Percentiles rank a stretch among this genome's conserved stretches.
Conservation (phyloP, 2,888 invertebrate species). For the Agrotis segetum region DNA sequence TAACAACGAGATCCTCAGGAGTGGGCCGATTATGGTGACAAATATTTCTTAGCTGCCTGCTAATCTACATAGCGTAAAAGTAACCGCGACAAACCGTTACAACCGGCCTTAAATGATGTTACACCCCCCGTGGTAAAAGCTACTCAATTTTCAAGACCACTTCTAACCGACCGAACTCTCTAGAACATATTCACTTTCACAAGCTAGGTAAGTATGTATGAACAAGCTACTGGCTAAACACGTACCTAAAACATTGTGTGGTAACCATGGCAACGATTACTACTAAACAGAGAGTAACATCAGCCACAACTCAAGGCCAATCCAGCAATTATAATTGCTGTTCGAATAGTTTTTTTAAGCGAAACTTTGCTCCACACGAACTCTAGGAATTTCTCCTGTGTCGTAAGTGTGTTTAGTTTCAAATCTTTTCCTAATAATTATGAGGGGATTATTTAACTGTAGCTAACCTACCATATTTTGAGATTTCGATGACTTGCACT, state of each 20-base stretch:
- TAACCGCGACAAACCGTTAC: too few relatives aligned
- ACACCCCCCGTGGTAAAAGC: constrained; percentile 19
- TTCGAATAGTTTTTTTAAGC: neutral
- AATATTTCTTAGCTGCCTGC: too few relatives aligned
- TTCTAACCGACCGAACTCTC: constrained; percentile 26
- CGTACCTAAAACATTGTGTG: constrained; percentile 31
- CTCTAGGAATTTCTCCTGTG: too few relatives aligned
- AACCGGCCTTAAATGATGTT: neutral
- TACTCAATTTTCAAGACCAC: neutral
- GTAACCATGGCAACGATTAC: constrained; percentile 43
- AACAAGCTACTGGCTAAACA: constrained; percentile 2
- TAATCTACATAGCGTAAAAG: too few relatives aligned
- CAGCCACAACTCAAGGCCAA: constrained; percentile 44
- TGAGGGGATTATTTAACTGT: too few relatives aligned
- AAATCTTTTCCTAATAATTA: too few relatives aligned
- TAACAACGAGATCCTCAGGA: too few relatives aligned
- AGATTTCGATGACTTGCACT: neutral
- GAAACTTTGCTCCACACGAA: too few relatives aligned
- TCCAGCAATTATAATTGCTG: constrained; percentile 26
- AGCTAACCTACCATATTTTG: neutral
- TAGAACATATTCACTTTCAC: constrained; percentile 55
- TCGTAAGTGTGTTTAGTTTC: too few relatives aligned
- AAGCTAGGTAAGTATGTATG: constrained; percentile 19
- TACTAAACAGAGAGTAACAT: constrained; percentile 24
- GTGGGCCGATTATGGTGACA: too few relatives aligned